phyloP scores from a whole-genome alignment of 35 echinoderm and acorn worm species.

The Apostichopus japonicus region DNA sequence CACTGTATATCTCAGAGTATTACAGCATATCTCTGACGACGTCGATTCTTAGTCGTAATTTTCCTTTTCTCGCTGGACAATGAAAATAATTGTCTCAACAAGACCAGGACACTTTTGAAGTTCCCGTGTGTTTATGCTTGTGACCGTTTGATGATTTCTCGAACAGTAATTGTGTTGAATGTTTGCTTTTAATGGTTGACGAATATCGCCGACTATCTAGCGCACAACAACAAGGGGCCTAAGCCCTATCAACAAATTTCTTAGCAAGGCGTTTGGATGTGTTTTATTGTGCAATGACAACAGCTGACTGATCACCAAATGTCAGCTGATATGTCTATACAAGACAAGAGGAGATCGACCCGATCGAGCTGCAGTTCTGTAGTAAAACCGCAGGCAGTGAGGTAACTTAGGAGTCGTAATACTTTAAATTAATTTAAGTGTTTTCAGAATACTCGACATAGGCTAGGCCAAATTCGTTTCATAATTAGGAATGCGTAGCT shows the following conservation, averaged over 20 bases:
- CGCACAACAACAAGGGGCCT: slow-evolving; percentile 51
- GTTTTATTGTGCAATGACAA: slow-evolving; percentile 58
- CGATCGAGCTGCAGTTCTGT: slow-evolving; percentile 53
- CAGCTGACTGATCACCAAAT: slow-evolving; percentile 64
- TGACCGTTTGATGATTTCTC: background rate
- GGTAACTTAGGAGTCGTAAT: slow-evolving; percentile 8
- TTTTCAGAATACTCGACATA: background rate
- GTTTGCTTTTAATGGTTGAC: slow-evolving; percentile 12
- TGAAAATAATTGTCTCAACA: background rate
- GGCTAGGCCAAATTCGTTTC: background rate
- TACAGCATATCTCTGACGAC: background rate
- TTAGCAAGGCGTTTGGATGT: slow-evolving; percentile 30
- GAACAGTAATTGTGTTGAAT: background rate
- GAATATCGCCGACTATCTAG: slow-evolving; percentile 10
- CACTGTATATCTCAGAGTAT: background rate
- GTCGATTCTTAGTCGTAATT: background rate
- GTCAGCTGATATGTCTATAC: slow-evolving; percentile 67
- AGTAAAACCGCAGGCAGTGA: slow-evolving; percentile 65
- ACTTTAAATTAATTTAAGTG: background rate
- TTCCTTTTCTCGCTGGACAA: background rate
- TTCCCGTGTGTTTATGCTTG: background rate
- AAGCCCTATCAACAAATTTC: slow-evolving; percentile 43
- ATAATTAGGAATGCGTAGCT: background rate
- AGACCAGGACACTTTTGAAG: background rate
- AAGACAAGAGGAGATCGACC: slow-evolving; percentile 59